Evolutionary conservation across 2,797 vertebrate genomes (phyloP).

Genomic region (Sciaenops ocellatus): DNA sequence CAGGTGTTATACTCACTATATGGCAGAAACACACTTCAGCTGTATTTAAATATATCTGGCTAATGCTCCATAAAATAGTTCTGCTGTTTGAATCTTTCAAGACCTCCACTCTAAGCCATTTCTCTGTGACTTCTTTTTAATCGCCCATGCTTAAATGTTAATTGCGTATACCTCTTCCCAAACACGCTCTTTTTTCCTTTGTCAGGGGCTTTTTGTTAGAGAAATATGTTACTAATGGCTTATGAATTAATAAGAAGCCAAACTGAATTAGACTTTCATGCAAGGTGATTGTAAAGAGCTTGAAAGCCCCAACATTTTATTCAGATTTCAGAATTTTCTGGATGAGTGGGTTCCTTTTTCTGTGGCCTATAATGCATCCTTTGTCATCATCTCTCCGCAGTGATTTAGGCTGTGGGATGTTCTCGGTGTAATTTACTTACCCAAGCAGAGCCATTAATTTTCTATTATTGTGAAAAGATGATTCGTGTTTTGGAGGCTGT

Average conservation of each 20-base stretch:
- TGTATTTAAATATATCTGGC: constrained; percentile 77
- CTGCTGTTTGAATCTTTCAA: constrained; percentile 79
- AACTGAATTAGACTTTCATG: constrained; percentile 87
- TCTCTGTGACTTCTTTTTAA: constrained; percentile 80
- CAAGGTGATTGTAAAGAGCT: constrained; percentile 84
- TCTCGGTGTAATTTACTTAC: constrained; percentile 86
- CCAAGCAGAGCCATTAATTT: constrained; percentile 86
- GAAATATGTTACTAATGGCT: constrained; percentile 89
- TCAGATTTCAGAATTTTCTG: constrained; percentile 85
- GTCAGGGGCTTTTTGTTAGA: constrained; percentile 85
- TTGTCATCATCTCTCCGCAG: constrained; percentile 77
- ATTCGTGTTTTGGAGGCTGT: constrained; percentile 88
- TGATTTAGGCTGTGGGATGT: constrained; percentile 70
- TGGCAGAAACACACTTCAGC: constrained; percentile 65
- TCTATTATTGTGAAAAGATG: constrained; percentile 88
- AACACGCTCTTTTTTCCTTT: constrained; percentile 77
- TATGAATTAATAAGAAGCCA: constrained; percentile 89
- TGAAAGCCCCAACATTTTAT: constrained; percentile 83
- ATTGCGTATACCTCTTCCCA: constrained; percentile 79
- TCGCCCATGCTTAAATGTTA: constrained; percentile 84
- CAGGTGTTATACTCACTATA: constrained; percentile 65
- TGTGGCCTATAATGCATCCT: constrained; percentile 78
- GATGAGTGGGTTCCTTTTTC: constrained; percentile 80
- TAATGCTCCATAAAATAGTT: constrained; percentile 81
- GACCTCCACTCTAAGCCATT: constrained; percentile 70